Conservation (phyloP, 2,888 invertebrate genomes). For the Habrosyne pyritoides region DNA sequence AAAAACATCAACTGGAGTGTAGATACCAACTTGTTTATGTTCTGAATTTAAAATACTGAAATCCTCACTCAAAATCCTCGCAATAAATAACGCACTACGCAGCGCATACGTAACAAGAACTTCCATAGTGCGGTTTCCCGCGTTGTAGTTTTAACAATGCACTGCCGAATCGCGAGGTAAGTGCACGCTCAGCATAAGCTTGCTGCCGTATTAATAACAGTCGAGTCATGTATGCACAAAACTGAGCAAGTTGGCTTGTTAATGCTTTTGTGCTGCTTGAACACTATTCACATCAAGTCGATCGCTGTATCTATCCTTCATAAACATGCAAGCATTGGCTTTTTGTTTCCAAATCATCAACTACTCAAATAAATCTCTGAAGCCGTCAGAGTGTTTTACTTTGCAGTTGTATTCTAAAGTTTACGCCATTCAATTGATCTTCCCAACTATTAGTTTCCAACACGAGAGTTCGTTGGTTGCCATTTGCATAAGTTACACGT, state of each 20-base stretch:
- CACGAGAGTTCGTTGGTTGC: constrained; percentile 46
- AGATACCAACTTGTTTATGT: neutral
- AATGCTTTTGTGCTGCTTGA: constrained; percentile 54
- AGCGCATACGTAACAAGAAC: constrained; percentile 37
- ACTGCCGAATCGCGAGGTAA: constrained; percentile 51
- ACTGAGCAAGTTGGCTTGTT: constrained; percentile 65
- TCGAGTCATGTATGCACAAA: constrained; percentile 52
- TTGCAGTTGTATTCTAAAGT: constrained; percentile 5
- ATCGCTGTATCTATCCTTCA: constrained; percentile 13
- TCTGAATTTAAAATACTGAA: neutral
- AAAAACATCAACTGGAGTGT: no score
- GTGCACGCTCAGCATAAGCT: constrained; percentile 42
- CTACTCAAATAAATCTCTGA: neutral
- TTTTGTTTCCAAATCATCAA: neutral
- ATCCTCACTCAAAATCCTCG: constrained; percentile 15
- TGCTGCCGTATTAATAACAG: constrained; percentile 66
- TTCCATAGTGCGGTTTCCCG: constrained; percentile 36
- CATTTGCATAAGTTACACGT: constrained; percentile 73
- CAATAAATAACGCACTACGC: constrained; percentile 29
- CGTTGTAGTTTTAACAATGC: constrained; percentile 51
- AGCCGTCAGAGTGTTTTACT: constrained; percentile 2
- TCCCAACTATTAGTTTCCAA: constrained; percentile 56
- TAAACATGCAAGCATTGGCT: neutral
- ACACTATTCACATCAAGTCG: constrained; percentile 30
- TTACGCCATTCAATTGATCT: constrained; percentile 32